Conservation (phyloP, 2,888 invertebrate genomes). For the Andrena fulva region DNA sequence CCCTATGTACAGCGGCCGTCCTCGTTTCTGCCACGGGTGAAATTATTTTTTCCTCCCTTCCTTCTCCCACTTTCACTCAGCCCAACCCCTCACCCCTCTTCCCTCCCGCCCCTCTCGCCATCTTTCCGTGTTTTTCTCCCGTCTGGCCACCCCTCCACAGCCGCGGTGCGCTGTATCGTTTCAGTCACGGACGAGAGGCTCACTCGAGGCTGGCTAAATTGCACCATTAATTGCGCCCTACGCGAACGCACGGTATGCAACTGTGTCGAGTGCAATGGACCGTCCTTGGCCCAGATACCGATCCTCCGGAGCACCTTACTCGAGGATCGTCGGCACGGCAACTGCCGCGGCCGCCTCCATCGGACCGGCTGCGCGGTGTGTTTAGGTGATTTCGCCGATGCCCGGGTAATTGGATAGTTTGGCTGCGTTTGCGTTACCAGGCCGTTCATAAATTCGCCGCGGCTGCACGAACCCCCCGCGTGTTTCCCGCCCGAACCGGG, state of each 20-base stretch:
- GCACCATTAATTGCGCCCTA: constrained; percentile 73
- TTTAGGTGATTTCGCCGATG: constrained; percentile 36
- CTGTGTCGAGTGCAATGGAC: constrained; percentile 69
- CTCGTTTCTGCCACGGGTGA: constrained; percentile 49
- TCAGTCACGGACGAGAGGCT: constrained; percentile 47
- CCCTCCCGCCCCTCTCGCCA: neutral
- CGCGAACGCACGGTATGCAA: constrained; percentile 64
- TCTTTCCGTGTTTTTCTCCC: neutral
- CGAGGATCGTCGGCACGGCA: constrained; percentile 13
- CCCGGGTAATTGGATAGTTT: constrained; percentile 44
- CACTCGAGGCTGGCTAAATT: constrained; percentile 70
- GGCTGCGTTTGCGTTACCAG: neutral
- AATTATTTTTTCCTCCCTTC: constrained; percentile 49
- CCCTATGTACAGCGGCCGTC: constrained; percentile 51
- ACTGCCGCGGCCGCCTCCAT: constrained; percentile 9
- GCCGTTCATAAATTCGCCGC: constrained; percentile 21
- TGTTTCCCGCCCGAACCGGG: too few species aligned
- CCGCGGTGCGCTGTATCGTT: constrained; percentile 38
- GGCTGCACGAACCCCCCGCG: neutral
- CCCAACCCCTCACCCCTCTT: constrained; percentile 14
- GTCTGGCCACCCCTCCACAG: neutral
- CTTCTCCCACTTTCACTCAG: neutral
- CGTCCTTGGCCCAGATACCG: constrained; percentile 76
- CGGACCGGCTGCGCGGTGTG: neutral
- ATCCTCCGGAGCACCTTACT: constrained; percentile 54